Base-by-base conservation (phyloP, 2,113 vertebrate genomes). In the Furnarius figulus region DNA sequence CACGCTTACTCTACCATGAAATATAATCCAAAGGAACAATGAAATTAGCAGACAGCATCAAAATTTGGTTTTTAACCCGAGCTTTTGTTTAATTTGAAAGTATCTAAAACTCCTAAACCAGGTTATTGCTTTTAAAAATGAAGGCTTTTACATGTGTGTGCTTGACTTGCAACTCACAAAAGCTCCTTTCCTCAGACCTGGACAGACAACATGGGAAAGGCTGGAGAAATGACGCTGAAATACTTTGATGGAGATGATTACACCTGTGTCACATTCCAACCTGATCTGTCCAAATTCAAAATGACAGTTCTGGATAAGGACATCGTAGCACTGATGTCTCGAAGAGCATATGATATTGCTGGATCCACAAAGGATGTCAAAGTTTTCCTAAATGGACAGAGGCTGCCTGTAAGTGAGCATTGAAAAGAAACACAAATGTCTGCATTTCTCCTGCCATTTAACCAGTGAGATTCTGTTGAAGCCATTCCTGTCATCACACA, bases 231-330 rank as follows among this genome's bases (percentile, higher is more conserved):
- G 72, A 98, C 92, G 37, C 98, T 99, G 97, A 99, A 97, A 72
- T 30, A 98, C 13, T 99, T 99, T 84, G 98, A 97, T 50, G 99
- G 99, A 35, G 98, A 99, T 25, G 99, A 99, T 95, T 99, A 96
- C 94, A 99, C 99, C 2, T 99, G 99, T 93, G 98, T 99, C 97
- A 99, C 99, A 23, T 99, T 99, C 97, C 98, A 98, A 46, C 99
- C 99, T 39, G 99, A 99, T 97, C 98, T 99, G 47, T 53, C 98
- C 47, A 99, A 99, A 94, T 99, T 99, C 97, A 99, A 99, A 97
- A 99, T 99, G 99, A 98, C 97, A 68, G 84, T 55, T 78, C 97
- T 99, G 76, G 99, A 99, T 95, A 99, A 98, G 94, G 99, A 99
- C 96, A 99, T 98, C 2, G 98, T 99, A 80, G 99, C 99, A 19